A percentile compares a stretch with the other conserved stretches of the same genome.
Conservation (phyloP, 2,888 invertebrate genomes). For the Erynnis tages region DNA sequence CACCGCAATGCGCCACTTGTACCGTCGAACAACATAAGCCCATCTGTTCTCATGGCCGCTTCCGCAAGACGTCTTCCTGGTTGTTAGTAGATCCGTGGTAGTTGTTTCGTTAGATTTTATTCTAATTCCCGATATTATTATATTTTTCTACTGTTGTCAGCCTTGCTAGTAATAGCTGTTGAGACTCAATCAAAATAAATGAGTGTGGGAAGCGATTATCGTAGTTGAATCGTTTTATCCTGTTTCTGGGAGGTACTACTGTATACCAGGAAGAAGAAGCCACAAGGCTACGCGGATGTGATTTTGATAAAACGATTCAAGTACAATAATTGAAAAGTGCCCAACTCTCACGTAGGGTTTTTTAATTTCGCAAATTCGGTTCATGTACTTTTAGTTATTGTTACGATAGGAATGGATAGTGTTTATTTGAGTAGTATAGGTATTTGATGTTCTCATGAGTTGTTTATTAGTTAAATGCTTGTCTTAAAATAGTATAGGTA, state of each 20-base stretch:
- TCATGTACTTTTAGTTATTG: no score
- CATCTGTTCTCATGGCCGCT: background rate
- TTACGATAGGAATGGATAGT: no score
- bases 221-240: background rate
- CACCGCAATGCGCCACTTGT: background rate
- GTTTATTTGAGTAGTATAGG: no score
- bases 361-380: no score
- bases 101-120: conserved; percentile 4
- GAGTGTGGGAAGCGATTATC: background rate
- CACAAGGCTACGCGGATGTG: no score
- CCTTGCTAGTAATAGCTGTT: background rate
- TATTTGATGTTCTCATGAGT: background rate
- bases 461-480: background rate
- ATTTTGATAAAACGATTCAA: no score
- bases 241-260: no score
- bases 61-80: background rate
- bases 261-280: no score
- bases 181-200: background rate
- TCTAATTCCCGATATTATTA: background rate
- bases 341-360: no score
- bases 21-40: background rate
- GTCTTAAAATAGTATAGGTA: background rate
- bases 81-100: background rate
- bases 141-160: conserved; percentile 1
- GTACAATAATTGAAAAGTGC: no score